Evolutionary conservation across 2,888 invertebrate species (phyloP).

Genomic region (Lissonota sp.): DNA sequence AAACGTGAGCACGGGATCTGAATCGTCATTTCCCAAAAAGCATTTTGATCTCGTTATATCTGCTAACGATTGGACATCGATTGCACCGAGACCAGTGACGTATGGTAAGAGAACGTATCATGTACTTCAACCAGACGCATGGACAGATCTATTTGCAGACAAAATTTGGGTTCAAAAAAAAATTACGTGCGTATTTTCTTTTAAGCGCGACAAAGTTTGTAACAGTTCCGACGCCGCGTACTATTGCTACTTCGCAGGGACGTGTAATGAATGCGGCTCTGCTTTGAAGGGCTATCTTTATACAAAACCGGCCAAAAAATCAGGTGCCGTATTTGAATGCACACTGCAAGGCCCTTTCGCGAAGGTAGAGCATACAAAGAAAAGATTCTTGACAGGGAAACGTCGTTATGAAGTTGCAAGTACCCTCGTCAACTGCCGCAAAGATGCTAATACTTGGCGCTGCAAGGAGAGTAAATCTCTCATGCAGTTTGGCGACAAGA

Average conservation of each 20-base stretch:
- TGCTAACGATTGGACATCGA: neutral
- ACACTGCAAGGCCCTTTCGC: slow-evolving; percentile 1
- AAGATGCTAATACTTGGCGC: slow-evolving; percentile 34
- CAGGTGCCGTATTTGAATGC: neutral
- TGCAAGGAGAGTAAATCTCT: slow-evolving; percentile 31
- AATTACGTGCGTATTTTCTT: slow-evolving; percentile 14
- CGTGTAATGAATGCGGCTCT: slow-evolving; percentile 6
- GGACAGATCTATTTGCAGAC: slow-evolving; percentile 7
- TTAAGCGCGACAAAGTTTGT: slow-evolving; percentile 16
- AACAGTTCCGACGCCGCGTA: slow-evolving; percentile 7
- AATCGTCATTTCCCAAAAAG: neutral
- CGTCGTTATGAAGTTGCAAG: slow-evolving; percentile 34
- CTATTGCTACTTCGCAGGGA: slow-evolving; percentile 15
- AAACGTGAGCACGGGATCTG: neutral
- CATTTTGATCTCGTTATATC: slow-evolving; percentile 9
- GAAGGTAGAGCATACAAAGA: slow-evolving; percentile 10
- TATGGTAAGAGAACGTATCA: slow-evolving; percentile 9
- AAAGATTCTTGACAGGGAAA: slow-evolving; percentile 31
- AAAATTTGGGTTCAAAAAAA: slow-evolving; percentile 21
- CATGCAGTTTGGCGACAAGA: slow-evolving; percentile 31
- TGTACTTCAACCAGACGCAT: slow-evolving; percentile 3
- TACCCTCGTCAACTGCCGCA: slow-evolving; percentile 28
- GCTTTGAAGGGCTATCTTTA: slow-evolving; percentile 3
- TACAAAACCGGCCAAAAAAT: slow-evolving; percentile 16
- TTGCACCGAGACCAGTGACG: neutral